Percentiles rank a stretch among this genome's conserved stretches.
phyloP scores from a whole-genome alignment of 2,888 invertebrate species.

The Trichacis sp. region DNA sequence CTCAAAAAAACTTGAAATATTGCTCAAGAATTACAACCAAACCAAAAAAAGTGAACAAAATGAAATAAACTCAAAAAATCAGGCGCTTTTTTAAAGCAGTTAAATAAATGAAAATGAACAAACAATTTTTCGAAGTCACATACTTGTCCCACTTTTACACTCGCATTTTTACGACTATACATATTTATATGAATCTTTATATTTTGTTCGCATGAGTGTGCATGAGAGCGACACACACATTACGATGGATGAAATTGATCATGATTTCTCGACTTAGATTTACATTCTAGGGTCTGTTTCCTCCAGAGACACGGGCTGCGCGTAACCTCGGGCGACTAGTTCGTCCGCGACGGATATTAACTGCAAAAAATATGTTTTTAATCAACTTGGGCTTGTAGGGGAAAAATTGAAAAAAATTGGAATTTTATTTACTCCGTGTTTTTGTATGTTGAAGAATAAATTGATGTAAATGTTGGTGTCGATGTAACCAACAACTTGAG shows the following conservation, averaged over 20 bases:
- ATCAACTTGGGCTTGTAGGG: too few relatives aligned
- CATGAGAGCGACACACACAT: constrained; percentile 4
- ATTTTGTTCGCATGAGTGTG: constrained; percentile 14
- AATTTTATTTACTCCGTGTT: constrained; percentile 83
- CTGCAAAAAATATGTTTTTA: constrained; percentile 76
- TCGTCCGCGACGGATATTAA: constrained; percentile 89
- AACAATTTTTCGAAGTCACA: background rate
- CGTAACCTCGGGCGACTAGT: constrained; percentile 85
- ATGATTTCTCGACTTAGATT: constrained; percentile 25
- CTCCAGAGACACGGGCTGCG: constrained; percentile 76
- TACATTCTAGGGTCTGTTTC: constrained; percentile 43
- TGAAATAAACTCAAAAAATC: too few relatives aligned
- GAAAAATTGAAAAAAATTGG: background rate
- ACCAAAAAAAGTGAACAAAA: too few relatives aligned
- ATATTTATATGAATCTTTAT: too few relatives aligned
- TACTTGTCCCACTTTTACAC: background rate
- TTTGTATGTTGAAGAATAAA: constrained; percentile 83
- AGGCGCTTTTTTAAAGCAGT: background rate
- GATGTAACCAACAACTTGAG: constrained; percentile 88
- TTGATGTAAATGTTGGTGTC: constrained; percentile 82
- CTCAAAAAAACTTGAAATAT: too few relatives aligned
- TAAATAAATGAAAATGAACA: background rate
- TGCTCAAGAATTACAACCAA: too few relatives aligned
- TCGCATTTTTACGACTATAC: constrained; percentile 1
- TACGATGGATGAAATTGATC: constrained; percentile 14